Evolutionary conservation across 2,888 invertebrate genomes (phyloP).

Genomic region (Epicampocera succincta): DNA sequence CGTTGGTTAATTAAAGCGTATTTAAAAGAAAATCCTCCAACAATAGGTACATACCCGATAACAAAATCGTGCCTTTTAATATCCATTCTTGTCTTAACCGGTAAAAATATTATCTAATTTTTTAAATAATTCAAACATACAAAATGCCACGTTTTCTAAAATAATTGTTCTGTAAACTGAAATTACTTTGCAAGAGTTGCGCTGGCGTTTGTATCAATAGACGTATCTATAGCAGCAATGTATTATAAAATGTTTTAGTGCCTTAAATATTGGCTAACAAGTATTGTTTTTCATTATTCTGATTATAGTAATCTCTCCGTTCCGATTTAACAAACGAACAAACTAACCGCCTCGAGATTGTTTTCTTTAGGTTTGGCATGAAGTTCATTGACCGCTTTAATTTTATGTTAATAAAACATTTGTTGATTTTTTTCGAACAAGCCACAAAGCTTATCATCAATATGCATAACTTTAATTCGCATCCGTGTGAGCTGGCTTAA

Average conservation of each 20-base stretch:
- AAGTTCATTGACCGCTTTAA: conserved; percentile 59
- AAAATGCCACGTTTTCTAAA: background rate
- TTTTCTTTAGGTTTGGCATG: background rate
- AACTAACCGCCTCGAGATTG: conserved; percentile 16
- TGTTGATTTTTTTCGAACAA: background rate
- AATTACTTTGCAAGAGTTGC: no score
- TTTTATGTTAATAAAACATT: background rate
- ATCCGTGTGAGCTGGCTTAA: background rate
- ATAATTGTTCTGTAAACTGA: background rate
- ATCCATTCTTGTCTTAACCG: conserved; percentile 74
- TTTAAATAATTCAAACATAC: conserved; percentile 21
- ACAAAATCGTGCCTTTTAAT: conserved; percentile 81
- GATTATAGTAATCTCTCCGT: background rate
- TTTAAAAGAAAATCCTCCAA: background rate
- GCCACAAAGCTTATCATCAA: background rate
- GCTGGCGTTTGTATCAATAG: no score
- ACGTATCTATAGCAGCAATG: no score
- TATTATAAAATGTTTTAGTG: no score
- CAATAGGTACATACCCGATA: conserved; percentile 76
- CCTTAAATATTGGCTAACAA: no score
- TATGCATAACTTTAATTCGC: conserved; percentile 25
- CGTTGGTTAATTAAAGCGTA: background rate
- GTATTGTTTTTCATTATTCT: no score
- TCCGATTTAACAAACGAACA: background rate
- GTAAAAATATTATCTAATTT: background rate